Base-by-base conservation (phyloP, 2,113 vertebrate species). In the Atrichornis clamosus region DNA sequence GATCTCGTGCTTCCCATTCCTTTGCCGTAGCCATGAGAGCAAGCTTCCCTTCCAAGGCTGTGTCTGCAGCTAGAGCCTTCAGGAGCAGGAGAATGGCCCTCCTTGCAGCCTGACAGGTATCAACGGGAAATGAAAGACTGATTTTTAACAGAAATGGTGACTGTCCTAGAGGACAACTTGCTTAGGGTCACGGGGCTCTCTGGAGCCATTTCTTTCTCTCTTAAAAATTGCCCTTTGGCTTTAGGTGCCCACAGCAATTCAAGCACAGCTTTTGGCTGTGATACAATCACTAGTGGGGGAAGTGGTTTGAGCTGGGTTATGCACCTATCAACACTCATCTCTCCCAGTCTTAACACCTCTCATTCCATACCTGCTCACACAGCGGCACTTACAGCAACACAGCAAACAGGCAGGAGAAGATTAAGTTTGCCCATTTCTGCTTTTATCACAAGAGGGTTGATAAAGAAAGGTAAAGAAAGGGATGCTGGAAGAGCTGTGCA, bases 1-100 rank as follows among this genome's bases (percentile, higher is more conserved):
- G 93, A 96, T 96, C 94, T 96, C 91, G 46, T 97, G 96, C 95
- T 97, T 96, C 95, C 96, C 96, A 95, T 97, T 96, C 95, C 87
- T 97, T 60, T 39, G 46, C 91, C 0, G 33, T 59, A 96, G 93
- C 94, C 93, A 92, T 94, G 91, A 96, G 90, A 95, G 84, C 94
- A 85, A 87, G 39, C 69, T 95, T 95, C 84, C 90, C 81, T 96
- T 96, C 95, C 95, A 95, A 69, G 89, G 94, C 95, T 89, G 81
- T 91, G 89, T 94, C 95, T 96, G 93, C 78, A 95, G 84, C 87
- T 87, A 49, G 32, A 84, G 89, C 91, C 93, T 95, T 86, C 89
- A 96, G 95, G 46, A 96, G 58, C 84, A 91, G 49, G 28, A 87
- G 70, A 79, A 73, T 27, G 58, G 67, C 44, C 83, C 89, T 87